Base-by-base conservation (phyloP, 2,888 invertebrate species). In the Teleogryllus oceanicus region DNA sequence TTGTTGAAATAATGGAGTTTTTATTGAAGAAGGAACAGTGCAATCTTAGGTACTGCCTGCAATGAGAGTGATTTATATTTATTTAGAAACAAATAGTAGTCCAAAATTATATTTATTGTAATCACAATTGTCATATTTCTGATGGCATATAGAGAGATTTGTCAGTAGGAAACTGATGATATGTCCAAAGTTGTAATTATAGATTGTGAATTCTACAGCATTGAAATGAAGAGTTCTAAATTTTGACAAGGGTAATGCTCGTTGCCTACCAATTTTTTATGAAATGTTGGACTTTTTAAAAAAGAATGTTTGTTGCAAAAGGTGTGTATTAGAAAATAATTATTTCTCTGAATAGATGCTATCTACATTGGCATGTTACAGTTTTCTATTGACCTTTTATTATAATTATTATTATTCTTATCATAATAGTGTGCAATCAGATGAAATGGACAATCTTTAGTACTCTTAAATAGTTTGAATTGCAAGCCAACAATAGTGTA, bases 1-100 rank as follows among this genome's bases (percentile, higher is more conserved):
- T n/a, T 78, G 78, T 78, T 78, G 74, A 74, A 78, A 78, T 51
- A 78, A 49, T 74, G 24, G 16, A 50, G 74, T 62, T 62, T 62
- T 62, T 62, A 62, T 62, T 62, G 62, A 62, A 62, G 62, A 8
- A 62, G 62, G 62, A 62, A 62, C 62, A 62, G 62, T 62, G 62
- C 62, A 62, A 62, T 62, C 62, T 62, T 62, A 62, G 13, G 62
- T 18, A 62, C 62, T 62, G 62, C 13, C 62, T n/a, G n/a, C 16
- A 18, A n/a, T 18, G n/a, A 62, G 62, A 62, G 49, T 78, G 74
- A 50, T 77, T 77, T 77, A 50, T 77, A 77, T n/a, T 24, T 76
- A 76, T 76, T 76, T 77, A 78, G 24, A 24, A 78, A 51, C 21
- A 20, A 78, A 51, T 49, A 16, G 78, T 78, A 78, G 20, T 62